A percentile compares a stretch with the other conserved stretches of the same genome.
phyloP scores from a whole-genome alignment of 2,888 invertebrate species.

The Nezara viridula region DNA sequence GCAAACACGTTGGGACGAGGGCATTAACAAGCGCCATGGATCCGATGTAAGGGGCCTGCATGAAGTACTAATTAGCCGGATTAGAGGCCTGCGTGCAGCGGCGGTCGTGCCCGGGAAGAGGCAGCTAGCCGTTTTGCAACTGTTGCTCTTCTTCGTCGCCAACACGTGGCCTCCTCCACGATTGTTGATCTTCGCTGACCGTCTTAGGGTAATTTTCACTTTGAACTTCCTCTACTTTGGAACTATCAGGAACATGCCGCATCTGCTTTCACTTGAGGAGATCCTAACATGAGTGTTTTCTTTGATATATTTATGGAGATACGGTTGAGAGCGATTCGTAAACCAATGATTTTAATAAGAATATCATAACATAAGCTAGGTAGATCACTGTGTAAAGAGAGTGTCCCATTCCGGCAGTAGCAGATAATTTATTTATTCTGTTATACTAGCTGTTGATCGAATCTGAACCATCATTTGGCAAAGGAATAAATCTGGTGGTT shows the following conservation, averaged over 20 bases:
- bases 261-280: neutral
- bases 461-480: too few relatives aligned
- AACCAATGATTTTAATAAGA: too few relatives aligned
- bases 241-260: neutral
- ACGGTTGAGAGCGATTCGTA: too few relatives aligned
- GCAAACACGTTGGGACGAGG: neutral
- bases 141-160: neutral
- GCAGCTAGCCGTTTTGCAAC: constrained; percentile 40
- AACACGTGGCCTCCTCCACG: constrained; percentile 16
- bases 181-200: neutral
- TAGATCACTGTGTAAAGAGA: too few relatives aligned
- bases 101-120: neutral
- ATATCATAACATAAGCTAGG: too few relatives aligned
- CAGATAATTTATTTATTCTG: too few relatives aligned
- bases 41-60: constrained; percentile 37
- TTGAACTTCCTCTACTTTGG: neutral
- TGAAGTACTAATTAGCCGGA: constrained; percentile 27
- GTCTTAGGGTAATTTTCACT: neutral
- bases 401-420: neutral
- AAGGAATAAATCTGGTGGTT: too few relatives aligned
- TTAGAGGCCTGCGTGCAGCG: constrained; percentile 36
- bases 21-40: constrained; percentile 30
- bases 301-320: neutral
- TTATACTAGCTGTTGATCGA: too few relatives aligned
- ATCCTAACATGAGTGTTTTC: neutral